A percentile compares a stretch with the other conserved stretches of the same genome.
phyloP scores from a whole-genome alignment of 2,888 invertebrate species.

The Morpho achilles region DNA sequence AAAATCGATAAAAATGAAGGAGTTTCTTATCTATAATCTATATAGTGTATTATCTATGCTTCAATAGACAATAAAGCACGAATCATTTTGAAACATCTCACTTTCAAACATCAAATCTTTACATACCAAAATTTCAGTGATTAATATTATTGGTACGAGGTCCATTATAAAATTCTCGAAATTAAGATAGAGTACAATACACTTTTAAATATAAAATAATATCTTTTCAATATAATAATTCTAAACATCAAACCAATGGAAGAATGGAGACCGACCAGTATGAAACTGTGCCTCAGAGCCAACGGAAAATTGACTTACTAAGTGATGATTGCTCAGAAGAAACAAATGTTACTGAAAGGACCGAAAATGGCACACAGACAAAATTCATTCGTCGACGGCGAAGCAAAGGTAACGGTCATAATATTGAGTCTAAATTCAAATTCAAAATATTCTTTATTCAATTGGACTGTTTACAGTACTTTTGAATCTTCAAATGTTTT shows the following conservation, averaged over 20 bases:
- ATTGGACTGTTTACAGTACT: no score
- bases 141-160: background rate
- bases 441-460: no score
- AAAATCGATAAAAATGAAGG: no score
- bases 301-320: conserved; percentile 16
- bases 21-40: background rate
- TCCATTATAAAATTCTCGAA: background rate
- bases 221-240: no score
- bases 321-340: conserved; percentile 26
- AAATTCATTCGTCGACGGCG: conserved; percentile 17
- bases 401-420: conserved; percentile 20
- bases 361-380: conserved; percentile 50
- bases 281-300: conserved; percentile 2
- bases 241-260: background rate
- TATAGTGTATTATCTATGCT: background rate
- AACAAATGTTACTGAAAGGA: conserved; percentile 15
- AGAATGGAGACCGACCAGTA: conserved; percentile 11
- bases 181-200: no score
- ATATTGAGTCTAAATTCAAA: no score
- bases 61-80: no score
- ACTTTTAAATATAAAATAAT: no score
- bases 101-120: background rate
- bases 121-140: conserved; percentile 1
- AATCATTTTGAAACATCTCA: conserved; percentile 1
- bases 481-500: no score